These are phyloP conservation scores for Catagonus wagneri DNA, from an alignment of 2,113 vertebrate genomes.

Conservation along the genomic window DNA sequence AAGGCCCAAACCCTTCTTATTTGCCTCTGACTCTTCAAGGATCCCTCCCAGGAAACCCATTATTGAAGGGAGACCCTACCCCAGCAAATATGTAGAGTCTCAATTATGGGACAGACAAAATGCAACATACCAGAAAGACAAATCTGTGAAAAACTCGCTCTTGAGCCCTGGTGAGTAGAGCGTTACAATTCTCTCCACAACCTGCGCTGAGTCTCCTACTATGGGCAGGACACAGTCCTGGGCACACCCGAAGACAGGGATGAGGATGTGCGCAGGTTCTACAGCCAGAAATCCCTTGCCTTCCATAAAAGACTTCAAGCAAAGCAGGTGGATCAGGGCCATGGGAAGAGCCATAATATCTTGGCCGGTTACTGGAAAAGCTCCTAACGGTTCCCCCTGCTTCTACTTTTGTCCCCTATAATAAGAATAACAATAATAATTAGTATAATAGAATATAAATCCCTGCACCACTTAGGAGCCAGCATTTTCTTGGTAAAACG, in stretches of 20 bases:
- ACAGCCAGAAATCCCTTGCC: neutral
- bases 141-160: neutral
- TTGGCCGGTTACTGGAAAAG: neutral
- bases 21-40: neutral
- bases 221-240: neutral
- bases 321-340: neutral
- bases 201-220: neutral
- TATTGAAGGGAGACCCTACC: neutral
- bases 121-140: neutral
- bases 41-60: neutral
- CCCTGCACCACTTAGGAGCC: neutral
- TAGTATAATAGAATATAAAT: neutral
- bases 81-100: neutral
- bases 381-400: neutral
- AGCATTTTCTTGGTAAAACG: constrained; percentile 24
- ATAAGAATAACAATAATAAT: constrained; percentile 24
- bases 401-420: neutral
- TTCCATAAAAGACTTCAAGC: neutral
- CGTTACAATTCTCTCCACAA: neutral
- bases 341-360: neutral
- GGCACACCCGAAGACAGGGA: neutral
- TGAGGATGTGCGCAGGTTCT: neutral
- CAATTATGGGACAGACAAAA: neutral
- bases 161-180: neutral
- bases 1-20: neutral